Base-by-base conservation (phyloP, 2,888 invertebrate species). In the Trissoscelio sp. region DNA sequence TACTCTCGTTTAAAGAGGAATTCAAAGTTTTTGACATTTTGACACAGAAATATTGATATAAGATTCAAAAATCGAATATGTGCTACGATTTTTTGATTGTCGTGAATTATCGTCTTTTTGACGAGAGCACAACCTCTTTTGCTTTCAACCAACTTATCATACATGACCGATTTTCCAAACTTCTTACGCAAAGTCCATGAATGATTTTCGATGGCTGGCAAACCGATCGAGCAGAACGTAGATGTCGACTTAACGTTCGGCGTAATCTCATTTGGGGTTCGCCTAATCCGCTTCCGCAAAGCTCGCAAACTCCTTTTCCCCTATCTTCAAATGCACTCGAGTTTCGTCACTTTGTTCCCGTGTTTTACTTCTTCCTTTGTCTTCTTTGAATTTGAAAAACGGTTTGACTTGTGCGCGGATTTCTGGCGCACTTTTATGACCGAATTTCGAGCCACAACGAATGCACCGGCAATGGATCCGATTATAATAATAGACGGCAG, bases 211-310 rank as follows among this genome's bases (percentile, higher is more conserved):
- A 84, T 85, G 83, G 83, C 83, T 84, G n/a, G 82, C 72, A 83
- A 85, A 85, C 86, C 87, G 86, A 87, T 87, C 86, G 86, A 87
- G 84, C 85, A 84, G 84, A 87, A 88, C 86, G 85, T 83, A 83
- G 84, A 86, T 85, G 86, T 87, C 87, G 86, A 87, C 87, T 88
- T 88, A 86, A 85, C 85, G 82, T 85, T 85, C 84, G 84, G 82
- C 85, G 86, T 88, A 89, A 89, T 88, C 88, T 88, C 86, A 86
- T 88, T 89, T 87, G 84, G 85, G 86, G 86, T 85, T 86, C 84
- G 84, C 85, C 86, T 87, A 86, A 87, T 86, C 86, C 87, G 82
- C 86, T 86, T 86, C 84, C 84, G 83, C 83, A 85, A 86, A 87
- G 85, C 86, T 84, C 81, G 74, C 70, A 67, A 81, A 81, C 74